Evolutionary conservation across 2,797 vertebrate species (phyloP).

Genomic region (Phyllotis vaccarum): DNA sequence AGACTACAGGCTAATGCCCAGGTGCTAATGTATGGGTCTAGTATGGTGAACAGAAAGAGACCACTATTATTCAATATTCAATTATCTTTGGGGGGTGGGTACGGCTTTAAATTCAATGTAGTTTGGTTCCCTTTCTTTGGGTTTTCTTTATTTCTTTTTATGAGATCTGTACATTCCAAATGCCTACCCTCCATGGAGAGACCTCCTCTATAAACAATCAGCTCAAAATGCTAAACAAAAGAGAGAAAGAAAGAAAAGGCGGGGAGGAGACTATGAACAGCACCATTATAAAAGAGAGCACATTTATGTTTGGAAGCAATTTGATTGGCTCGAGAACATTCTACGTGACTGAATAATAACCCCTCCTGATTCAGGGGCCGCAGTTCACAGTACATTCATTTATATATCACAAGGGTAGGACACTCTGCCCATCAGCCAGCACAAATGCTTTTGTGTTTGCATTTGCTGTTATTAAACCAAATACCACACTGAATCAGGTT

Average conservation of each 20-base stretch:
- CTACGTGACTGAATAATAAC: neutral
- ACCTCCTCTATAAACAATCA: neutral
- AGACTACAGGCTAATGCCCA: neutral
- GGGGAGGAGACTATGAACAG: neutral
- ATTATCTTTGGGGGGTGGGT: neutral
- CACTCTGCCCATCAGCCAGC: neutral
- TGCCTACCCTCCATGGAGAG: neutral
- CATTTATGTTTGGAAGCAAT: slow-evolving; percentile 35
- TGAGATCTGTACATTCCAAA: neutral
- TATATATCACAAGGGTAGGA: neutral
- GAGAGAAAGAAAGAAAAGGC: no score
- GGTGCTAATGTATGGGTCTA: neutral
- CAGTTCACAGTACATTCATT: slow-evolving; percentile 6
- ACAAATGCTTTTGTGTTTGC: neutral
- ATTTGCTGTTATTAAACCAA: slow-evolving; percentile 30
- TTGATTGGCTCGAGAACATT: slow-evolving; percentile 24
- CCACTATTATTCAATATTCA: neutral
- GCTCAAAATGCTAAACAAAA: neutral
- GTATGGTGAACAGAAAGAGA: neutral
- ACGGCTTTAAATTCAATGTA: neutral
- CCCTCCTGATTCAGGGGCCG: neutral
- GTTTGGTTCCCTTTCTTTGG: neutral
- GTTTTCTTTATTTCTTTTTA: neutral
- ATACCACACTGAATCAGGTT: neutral
- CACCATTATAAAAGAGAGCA: neutral